Evolutionary conservation across 2,797 vertebrate genomes (phyloP).

Genomic region (Sebastes vulpes): DNA sequence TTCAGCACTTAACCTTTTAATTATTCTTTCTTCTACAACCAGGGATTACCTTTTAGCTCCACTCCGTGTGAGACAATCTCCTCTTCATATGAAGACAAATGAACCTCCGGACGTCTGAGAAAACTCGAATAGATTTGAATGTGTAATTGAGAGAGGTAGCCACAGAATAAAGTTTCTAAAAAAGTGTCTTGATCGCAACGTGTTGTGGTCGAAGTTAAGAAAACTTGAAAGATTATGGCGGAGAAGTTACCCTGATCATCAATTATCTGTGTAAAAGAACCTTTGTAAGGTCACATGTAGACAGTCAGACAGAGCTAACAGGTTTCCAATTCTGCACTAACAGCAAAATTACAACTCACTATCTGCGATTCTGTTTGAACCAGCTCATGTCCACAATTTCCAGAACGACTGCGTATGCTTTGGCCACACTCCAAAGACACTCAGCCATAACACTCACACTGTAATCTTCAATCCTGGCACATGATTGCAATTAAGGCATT

Average conservation of each 20-base stretch:
- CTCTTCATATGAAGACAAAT: conserved; percentile 62
- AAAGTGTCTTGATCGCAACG: neutral
- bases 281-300: neutral
- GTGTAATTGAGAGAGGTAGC: neutral
- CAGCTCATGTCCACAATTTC: neutral
- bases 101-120: conserved; percentile 37
- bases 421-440: neutral
- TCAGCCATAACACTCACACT: neutral
- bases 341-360: neutral
- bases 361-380: neutral
- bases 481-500: neutral
- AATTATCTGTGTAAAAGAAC: neutral
- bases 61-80: conserved; percentile 52
- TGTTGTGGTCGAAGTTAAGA: neutral
- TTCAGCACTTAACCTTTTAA: conserved; percentile 87
- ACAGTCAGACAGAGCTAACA: neutral
- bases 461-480: neutral
- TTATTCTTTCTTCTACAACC: conserved; percentile 77
- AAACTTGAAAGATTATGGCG: neutral
- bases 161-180: neutral
- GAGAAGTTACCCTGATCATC: neutral
- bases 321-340: neutral
- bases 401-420: neutral
- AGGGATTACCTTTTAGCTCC: conserved; percentile 67
- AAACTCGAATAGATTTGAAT: conserved; percentile 18